Percentiles rank a stretch among this genome's conserved stretches.
These are phyloP conservation scores for Diabrotica undecimpunctata DNA, from an alignment of 1,140 invertebrate genomes.

Conservation along the genomic window DNA sequence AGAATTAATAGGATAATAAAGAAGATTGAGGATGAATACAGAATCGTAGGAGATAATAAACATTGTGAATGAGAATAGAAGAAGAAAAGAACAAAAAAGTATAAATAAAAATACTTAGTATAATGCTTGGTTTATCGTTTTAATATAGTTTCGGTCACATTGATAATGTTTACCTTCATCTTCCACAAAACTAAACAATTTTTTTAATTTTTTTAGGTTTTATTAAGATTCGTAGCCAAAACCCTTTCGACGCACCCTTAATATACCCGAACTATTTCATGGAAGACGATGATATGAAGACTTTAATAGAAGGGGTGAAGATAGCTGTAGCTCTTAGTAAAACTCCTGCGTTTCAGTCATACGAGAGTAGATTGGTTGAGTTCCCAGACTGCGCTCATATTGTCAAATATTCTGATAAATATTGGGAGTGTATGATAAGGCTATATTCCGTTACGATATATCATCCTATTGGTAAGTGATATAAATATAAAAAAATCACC, in stretches of 20 bases:
- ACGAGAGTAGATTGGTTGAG: conserved; percentile 65
- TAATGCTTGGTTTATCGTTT: too few species aligned
- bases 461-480: conserved; percentile 65
- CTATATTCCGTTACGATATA: conserved; percentile 78
- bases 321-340: conserved; percentile 70
- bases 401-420: conserved; percentile 64
- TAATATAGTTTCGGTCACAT: too few species aligned
- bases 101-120: too few species aligned
- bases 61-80: too few species aligned
- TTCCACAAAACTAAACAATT: too few species aligned
- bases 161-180: too few species aligned
- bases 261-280: conserved; percentile 90
- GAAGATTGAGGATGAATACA: too few species aligned
- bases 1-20: too few species aligned
- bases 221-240: conserved; percentile 73
- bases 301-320: conserved; percentile 79
- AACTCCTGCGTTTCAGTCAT: conserved; percentile 67
- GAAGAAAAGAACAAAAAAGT: too few species aligned
- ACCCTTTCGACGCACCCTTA: conserved; percentile 86
- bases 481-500: not conserved
- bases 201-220: conserved; percentile 25
- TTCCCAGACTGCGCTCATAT: conserved; percentile 70
- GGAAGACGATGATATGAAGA: conserved; percentile 74
- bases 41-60: too few species aligned
- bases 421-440: conserved; percentile 81